phyloP scores from a whole-genome alignment of 2,113 vertebrate genomes.

The Chloropsis cyanopogon region DNA sequence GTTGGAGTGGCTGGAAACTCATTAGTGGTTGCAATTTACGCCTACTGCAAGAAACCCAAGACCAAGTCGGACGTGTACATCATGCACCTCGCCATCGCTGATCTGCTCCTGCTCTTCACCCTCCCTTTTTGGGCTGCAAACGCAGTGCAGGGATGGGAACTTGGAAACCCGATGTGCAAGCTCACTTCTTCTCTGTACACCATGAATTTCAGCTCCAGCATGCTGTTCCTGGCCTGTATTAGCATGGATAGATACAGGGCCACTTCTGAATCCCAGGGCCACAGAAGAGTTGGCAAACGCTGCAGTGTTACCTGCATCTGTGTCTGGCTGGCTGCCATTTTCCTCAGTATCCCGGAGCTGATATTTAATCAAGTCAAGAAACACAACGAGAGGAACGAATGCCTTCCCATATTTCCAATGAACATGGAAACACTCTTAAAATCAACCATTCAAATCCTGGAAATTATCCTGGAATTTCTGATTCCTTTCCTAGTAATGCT shows the following conservation, averaged over 20 bases:
- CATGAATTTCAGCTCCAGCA: conserved; percentile 88
- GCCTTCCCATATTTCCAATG: conserved; percentile 76
- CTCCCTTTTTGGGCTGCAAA: conserved; percentile 89
- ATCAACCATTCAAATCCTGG: conserved; percentile 79
- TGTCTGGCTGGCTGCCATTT: conserved; percentile 78
- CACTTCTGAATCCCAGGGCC: conserved; percentile 5
- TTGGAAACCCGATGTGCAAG: conserved; percentile 83
- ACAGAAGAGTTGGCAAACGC: neutral
- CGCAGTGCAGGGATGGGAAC: conserved; percentile 84
- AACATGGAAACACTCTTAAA: conserved; percentile 72
- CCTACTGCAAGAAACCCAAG: conserved; percentile 83
- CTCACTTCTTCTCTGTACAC: conserved; percentile 83
- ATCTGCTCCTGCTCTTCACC: conserved; percentile 86
- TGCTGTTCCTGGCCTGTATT: conserved; percentile 90
- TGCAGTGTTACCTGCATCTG: conserved; percentile 65
- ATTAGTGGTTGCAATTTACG: conserved; percentile 82
- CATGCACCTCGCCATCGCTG: conserved; percentile 86
- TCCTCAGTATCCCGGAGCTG: conserved; percentile 87
- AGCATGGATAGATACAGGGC: conserved; percentile 86
- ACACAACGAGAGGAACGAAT: conserved; percentile 65
- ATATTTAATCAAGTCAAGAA: conserved; percentile 78
- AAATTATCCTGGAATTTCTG: conserved; percentile 85
- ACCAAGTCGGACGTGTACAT: conserved; percentile 85
- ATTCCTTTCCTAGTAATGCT: conserved; percentile 86
- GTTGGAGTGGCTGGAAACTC: conserved; percentile 84